A percentile compares a stretch with the other conserved stretches of the same genome.
Conservation (phyloP, 2,113 vertebrate species). For the Caracal caracal region DNA sequence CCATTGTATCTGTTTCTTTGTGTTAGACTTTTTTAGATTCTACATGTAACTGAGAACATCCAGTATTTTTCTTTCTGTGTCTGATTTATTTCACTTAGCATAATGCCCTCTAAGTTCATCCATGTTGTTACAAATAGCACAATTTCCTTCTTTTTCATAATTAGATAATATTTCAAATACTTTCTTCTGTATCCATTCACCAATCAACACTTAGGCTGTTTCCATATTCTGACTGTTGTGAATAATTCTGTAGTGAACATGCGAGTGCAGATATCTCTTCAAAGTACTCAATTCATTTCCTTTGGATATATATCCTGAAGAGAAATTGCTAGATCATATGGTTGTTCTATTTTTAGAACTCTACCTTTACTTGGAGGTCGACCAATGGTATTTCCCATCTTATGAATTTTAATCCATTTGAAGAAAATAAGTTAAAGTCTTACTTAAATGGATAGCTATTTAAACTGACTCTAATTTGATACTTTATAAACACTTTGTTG, state of each 20-base stretch:
- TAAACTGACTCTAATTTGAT: not conserved
- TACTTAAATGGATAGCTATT: slow-evolving; percentile 30
- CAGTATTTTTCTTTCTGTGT: not conserved
- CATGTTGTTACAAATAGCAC: not conserved
- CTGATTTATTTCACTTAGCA: not conserved
- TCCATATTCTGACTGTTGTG: not conserved
- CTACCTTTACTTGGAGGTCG: not conserved
- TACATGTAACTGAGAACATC: not conserved
- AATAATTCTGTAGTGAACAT: not conserved
- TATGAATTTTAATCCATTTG: slow-evolving; percentile 51
- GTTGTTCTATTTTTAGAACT: not conserved
- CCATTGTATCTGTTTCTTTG: not conserved
- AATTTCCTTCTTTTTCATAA: not conserved
- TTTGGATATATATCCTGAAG: not conserved
- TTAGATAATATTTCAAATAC: not conserved
- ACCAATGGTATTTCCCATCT: not conserved
- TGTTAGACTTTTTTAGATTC: not conserved
- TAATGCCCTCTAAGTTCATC: not conserved
- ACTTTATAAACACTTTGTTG: not conserved
- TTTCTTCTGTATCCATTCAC: not conserved
- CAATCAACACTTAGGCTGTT: not conserved
- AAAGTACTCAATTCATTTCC: not conserved
- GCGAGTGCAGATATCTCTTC: not conserved
- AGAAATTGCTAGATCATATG: not conserved
- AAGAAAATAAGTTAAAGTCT: not conserved